Base-by-base conservation (phyloP, 1,140 invertebrate species). In the Zaprionus camerounensis region DNA sequence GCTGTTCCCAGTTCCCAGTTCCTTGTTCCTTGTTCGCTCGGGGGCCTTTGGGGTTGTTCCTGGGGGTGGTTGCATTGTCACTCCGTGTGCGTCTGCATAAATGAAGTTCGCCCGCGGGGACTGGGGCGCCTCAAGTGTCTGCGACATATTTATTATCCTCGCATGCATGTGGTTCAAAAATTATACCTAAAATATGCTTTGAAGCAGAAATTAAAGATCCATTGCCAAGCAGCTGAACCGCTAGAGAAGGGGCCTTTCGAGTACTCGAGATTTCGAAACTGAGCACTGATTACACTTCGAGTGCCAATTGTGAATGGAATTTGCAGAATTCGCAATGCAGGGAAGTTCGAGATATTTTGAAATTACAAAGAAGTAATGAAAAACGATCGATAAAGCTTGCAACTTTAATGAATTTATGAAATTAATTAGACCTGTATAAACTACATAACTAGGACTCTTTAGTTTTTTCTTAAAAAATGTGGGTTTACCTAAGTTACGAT, bases 111-210 rank as follows among this genome's bases (percentile, higher is more conserved):
- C 81, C 71, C 63, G 9, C 1, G 72, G 72, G 66, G 24, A 58
- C 3, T 28, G 56, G 17, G 55, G 22, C 31, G 58, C 65, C 78
- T 86, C 83, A 87, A 87, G 84, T 87, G 81, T 71, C 73, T 78
- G 84, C 81, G 84, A 86, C 83, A 86, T 86, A 87, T 86, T 86
- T 86, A 87, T 82, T 81, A 83, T 78, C 49, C 53, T 34, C 74
- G 26, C 28, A 67, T 78, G 84, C 76, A 81, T 80, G 55, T 49
- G 62, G 24, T 61, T 46, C 71, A 74, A 77, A 72, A 70, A 80
- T 79, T 73, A 69, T 66, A 76, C 51, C 49, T 44, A 38, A 63
- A 80, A 81, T 76, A 76, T 81, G 82, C 81, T 77, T 38, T 78
- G 31, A 72, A 58, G 76, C 71, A 44, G 51, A 65, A 65, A 76